phyloP scores from a whole-genome alignment of 2,888 invertebrate species.

The Conus canariensis region DNA sequence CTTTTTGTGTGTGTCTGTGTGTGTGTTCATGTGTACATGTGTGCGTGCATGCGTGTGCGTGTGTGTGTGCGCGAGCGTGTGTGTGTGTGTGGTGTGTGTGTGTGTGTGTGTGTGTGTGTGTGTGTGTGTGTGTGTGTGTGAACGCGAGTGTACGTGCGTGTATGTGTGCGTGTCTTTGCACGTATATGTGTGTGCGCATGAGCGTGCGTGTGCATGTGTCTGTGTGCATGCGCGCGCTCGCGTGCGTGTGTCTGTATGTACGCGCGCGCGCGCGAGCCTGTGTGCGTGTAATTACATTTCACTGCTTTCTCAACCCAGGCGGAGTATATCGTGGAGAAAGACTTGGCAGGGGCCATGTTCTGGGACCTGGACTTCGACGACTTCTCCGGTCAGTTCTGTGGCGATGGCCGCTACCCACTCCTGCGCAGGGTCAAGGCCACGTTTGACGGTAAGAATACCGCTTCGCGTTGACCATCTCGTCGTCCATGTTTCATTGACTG shows the following conservation, averaged over 20 bases:
- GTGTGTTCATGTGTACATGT: conserved; percentile 3
- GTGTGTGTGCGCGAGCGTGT: neutral
- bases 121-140: neutral
- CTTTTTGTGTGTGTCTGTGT: conserved; percentile 16
- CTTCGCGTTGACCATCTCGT: too few species aligned
- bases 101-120: conserved; percentile 14
- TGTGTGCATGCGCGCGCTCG: neutral
- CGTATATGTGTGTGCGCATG: neutral
- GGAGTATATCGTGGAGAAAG: neutral
- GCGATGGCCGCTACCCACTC: conserved; percentile 60
- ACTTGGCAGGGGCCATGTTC: conserved; percentile 46
- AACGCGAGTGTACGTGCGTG: too few species aligned
- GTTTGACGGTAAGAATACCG: neutral
- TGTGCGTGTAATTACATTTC: too few species aligned
- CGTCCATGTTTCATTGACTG: too few species aligned
- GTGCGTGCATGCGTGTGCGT: conserved; percentile 14
- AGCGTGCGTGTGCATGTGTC: neutral
- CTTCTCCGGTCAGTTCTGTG: conserved; percentile 49
- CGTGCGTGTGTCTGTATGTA: too few species aligned
- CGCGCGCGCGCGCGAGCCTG: too few species aligned
- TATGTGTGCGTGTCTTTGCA: too few species aligned
- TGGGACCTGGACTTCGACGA: conserved; percentile 58
- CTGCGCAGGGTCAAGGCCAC: neutral
- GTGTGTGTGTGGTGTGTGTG: conserved; percentile 18
- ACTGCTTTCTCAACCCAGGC: neutral